phyloP scores from a whole-genome alignment of 2,113 vertebrate genomes.

The Mobula birostris region DNA sequence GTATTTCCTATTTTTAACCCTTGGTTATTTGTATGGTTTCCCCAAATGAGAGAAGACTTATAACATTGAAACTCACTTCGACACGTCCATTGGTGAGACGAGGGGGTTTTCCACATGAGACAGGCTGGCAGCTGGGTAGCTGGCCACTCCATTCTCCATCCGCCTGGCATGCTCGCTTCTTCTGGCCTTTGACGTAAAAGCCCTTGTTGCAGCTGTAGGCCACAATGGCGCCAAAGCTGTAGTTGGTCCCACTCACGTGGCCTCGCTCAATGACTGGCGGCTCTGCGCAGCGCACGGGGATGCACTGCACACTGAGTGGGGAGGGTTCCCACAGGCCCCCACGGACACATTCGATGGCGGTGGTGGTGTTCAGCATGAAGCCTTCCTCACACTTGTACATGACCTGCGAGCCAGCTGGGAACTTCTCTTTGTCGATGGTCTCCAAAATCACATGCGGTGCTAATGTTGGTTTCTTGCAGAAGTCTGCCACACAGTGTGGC shows the following conservation, averaged over 20 bases:
- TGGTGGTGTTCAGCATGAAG: slow-evolving; percentile 81
- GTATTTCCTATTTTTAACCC: not conserved
- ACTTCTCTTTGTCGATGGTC: slow-evolving; percentile 77
- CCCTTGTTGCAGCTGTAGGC: slow-evolving; percentile 90
- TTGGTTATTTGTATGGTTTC: not conserved
- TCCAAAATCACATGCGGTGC: slow-evolving; percentile 82
- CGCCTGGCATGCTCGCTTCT: slow-evolving; percentile 84
- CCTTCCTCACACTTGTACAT: slow-evolving; percentile 93
- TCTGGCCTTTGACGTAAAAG: slow-evolving; percentile 86
- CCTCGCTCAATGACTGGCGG: slow-evolving; percentile 73
- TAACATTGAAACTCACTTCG: slow-evolving; percentile 59
- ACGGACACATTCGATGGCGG: slow-evolving; percentile 74
- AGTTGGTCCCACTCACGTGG: slow-evolving; percentile 79
- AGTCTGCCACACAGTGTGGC: slow-evolving; percentile 84
- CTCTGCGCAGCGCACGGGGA: slow-evolving; percentile 82
- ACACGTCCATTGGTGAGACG: slow-evolving; percentile 72
- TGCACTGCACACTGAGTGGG: slow-evolving; percentile 73
- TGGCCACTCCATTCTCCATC: slow-evolving; percentile 81
- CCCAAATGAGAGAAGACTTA: not conserved
- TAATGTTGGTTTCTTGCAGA: slow-evolving; percentile 76
- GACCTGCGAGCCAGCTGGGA: slow-evolving; percentile 71
- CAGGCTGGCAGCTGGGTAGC: slow-evolving; percentile 78
- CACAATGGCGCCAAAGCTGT: slow-evolving; percentile 87
- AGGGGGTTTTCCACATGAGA: slow-evolving; percentile 71
- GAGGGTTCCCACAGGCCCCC: slow-evolving; percentile 86